Conservation (phyloP, 2,113 vertebrate species). For the Candoia aspera region DNA sequence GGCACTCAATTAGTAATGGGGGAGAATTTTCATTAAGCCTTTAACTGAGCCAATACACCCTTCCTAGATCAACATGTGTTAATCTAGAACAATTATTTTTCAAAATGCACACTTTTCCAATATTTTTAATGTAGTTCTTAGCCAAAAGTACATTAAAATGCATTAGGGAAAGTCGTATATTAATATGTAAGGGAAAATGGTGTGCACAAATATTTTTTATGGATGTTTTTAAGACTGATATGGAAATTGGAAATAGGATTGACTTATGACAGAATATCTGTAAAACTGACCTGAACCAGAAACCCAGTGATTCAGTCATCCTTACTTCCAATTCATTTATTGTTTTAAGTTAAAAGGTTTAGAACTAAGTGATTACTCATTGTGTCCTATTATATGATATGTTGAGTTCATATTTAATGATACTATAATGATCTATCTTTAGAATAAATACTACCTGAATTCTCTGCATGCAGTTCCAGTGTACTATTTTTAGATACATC, state of each 20-base stretch:
- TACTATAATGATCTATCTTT: neutral
- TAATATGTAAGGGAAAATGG: neutral
- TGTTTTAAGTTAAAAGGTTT: constrained; percentile 26
- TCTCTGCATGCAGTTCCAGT: constrained; percentile 35
- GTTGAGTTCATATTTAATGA: constrained; percentile 6
- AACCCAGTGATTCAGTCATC: neutral
- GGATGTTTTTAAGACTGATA: neutral
- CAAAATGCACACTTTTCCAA: neutral
- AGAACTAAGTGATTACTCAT: constrained; percentile 22
- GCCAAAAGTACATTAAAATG: neutral
- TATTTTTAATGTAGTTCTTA: neutral
- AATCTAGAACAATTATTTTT: neutral
- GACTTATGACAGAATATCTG: neutral
- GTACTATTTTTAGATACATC: constrained; percentile 8
- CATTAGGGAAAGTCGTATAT: neutral
- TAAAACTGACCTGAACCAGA: neutral
- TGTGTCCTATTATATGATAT: constrained; percentile 31
- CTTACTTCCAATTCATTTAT: constrained; percentile 12
- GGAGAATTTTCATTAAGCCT: neutral
- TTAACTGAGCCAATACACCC: neutral
- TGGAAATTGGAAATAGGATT: neutral
- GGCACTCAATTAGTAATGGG: neutral
- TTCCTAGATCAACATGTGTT: neutral
- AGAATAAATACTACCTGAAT: constrained; percentile 27
- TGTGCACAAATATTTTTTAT: neutral